Evolutionary conservation across 2,797 vertebrate genomes (phyloP), one percentile per base, ranked within the genome.

Genomic region (Lutjanus argentimaculatus): DNA sequence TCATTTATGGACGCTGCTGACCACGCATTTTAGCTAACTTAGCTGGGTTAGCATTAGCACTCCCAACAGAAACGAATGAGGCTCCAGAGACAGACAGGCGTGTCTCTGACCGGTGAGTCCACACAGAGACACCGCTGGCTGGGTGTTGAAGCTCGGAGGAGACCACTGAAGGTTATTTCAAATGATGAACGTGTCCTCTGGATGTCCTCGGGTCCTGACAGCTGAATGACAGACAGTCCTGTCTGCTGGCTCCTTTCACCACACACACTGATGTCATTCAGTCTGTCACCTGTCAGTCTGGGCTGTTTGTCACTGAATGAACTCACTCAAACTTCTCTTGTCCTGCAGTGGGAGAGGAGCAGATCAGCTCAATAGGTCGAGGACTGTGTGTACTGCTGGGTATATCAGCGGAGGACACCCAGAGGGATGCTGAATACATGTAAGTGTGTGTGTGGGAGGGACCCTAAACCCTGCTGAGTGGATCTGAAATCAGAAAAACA

Each of bases 381-480:
- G 98, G 98, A 36, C 94, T 99, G 78, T 99, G 98, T 76, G 97
- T 99, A 2, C 92, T 99, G 83, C 91, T 99, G 87, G 98, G 98
- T 1, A 96, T 99, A 85, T 99, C 98, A 61, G 86, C 96, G 82
- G 97, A 99, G 84, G 98, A 99, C 86, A 98, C 97, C 0, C 97
- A 98, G 71, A 97, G 94, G 89, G 98, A 99, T 85, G 93, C 96
- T 49, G 98, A 99, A 49, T 98, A 99, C 93, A 96, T 99, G 98
- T 99, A 93, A 98, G 98, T 96, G 51, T 53, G 16, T 22, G 46
- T 8, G 45, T 3, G 4, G 15, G 40, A 40, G 40, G 46, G 17
- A 57, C 21, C 12, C 17, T 22, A 25, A 21, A 8, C 48, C 45
- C 10, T 36, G 30, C 42, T 58, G 7, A 36, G 15, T 6, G 49